A percentile compares a stretch with the other conserved stretches of the same genome.
phyloP scores from a whole-genome alignment of 2,113 vertebrate species.

The Stomatorhinus ivindoensis region DNA sequence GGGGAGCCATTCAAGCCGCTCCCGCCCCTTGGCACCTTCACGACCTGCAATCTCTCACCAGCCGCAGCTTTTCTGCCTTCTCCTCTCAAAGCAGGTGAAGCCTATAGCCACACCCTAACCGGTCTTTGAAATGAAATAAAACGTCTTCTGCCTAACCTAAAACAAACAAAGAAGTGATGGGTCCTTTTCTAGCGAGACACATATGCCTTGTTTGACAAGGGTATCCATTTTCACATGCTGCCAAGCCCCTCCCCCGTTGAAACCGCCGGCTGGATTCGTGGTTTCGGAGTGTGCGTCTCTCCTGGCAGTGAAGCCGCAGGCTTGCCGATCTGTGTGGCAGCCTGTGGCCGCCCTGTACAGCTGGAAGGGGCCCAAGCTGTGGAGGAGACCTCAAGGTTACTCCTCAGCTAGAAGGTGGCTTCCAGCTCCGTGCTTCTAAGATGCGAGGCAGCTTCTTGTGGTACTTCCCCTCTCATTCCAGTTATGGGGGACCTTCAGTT shows the following conservation, averaged over 20 bases:
- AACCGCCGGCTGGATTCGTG: not conserved
- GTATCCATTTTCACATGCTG: not conserved
- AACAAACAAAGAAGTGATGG: not conserved
- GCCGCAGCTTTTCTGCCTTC: not conserved
- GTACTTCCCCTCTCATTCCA: not conserved
- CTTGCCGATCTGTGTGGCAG: not conserved
- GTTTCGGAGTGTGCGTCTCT: not conserved
- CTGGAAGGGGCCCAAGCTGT: not conserved
- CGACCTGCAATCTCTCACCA: not conserved
- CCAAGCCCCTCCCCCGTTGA: not conserved
- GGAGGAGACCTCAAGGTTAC: slow-evolving; percentile 18
- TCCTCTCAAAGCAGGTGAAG: slow-evolving; percentile 9
- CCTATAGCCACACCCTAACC: not conserved
- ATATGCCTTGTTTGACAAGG: not conserved
- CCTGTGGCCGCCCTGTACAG: not conserved
- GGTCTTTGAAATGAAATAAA: slow-evolving; percentile 1
- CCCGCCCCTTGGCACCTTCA: not conserved
- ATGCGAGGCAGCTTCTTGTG: not conserved
- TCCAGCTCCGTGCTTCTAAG: not conserved
- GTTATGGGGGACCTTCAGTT: not conserved
- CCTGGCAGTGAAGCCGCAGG: not conserved
- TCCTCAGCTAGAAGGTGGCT: slow-evolving; percentile 6
- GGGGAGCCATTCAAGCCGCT: not conserved
- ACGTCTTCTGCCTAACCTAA: not conserved
- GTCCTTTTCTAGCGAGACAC: not conserved